phyloP scores from a whole-genome alignment of 2,888 invertebrate species.

The Subacronicta megacephala region DNA sequence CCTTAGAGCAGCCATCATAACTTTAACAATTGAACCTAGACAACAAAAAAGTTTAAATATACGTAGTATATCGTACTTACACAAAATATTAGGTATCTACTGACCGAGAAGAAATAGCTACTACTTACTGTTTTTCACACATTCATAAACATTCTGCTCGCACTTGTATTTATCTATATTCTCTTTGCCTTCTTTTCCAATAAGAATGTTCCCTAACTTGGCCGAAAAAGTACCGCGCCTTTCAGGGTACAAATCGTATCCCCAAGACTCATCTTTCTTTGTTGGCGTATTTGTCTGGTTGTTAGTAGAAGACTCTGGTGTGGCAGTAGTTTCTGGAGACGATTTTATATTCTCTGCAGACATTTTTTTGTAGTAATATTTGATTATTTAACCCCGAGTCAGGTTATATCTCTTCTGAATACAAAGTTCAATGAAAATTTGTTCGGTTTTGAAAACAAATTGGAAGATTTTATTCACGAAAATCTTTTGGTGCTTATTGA shows the following conservation, averaged over 20 bases:
- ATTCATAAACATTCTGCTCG: constrained; percentile 93
- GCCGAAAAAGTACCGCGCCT: constrained; percentile 91
- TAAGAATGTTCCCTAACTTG: constrained; percentile 87
- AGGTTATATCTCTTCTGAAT: constrained; percentile 38
- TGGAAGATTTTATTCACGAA: not conserved
- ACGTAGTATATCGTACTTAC: not conserved
- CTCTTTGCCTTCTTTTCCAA: constrained; percentile 92
- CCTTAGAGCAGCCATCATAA: constrained; percentile 95
- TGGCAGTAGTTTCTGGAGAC: constrained; percentile 31
- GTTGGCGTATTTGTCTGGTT: constrained; percentile 33
- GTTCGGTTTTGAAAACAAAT: not conserved
- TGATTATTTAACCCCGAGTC: not conserved
- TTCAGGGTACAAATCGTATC: constrained; percentile 95
- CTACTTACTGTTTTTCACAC: constrained; percentile 92
- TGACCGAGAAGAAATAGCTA: not conserved
- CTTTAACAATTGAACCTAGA: constrained; percentile 93
- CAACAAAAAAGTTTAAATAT: constrained; percentile 9
- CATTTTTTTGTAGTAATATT: constrained; percentile 54
- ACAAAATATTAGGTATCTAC: not conserved
- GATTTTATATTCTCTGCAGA: constrained; percentile 54
- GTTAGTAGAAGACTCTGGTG: constrained; percentile 39
- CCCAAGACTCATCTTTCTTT: constrained; percentile 88
- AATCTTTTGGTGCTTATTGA: not conserved
- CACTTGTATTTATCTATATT: constrained; percentile 93
- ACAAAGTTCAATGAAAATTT: constrained; percentile 30